Evolutionary conservation across 2,797 vertebrate genomes (phyloP), one percentile per base, ranked within the genome.

Genomic region (Amniataba percoides): DNA sequence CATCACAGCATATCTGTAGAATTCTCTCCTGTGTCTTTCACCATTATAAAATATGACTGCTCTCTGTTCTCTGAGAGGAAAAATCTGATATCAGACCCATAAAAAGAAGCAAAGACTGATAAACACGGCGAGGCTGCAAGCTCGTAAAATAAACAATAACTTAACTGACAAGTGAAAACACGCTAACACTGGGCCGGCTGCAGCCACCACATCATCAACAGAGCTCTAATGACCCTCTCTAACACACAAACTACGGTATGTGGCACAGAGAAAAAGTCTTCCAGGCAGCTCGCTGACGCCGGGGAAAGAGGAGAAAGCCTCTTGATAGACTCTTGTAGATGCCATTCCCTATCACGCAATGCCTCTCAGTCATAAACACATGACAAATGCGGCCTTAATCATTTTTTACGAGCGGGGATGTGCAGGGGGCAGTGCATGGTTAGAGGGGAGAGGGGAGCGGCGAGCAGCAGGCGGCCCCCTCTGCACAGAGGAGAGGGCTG

Each of bases 331-430:
- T 96, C 96, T 95, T 95, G 92, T 95, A 95, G 95, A 97, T 96
- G 96, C 96, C 95, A 95, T 96, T 97, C 96, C 95, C 95, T 94
- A 97, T 97, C 97, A 96, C 95, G 97, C 96, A 96, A 96, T 96
- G 95, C 96, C 96, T 96, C 96, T 95, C 94, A 96, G 95, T 97
- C 96, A 97, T 99, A 98, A 99, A 99, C 97, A 97, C 96, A 98
- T 97, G 97, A 98, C 97, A 97, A 99, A 98, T 96, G 97, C 96
- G 94, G 97, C 96, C 97, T 97, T 98, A 97, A 98, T 98, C 97
- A 97, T 97, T 97, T 98, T 99, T 99, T 98, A 99, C 93, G 96
- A 99, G 97, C 96, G 95, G 96, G 97, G 97, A 98, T 98, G 97
- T 96, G 96, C 96, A 96, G 96, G 96, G 97, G 97, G 97, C 96